Evolutionary conservation across 2,797 vertebrate genomes (phyloP).

Genomic region (Brachymystax lenok): DNA sequence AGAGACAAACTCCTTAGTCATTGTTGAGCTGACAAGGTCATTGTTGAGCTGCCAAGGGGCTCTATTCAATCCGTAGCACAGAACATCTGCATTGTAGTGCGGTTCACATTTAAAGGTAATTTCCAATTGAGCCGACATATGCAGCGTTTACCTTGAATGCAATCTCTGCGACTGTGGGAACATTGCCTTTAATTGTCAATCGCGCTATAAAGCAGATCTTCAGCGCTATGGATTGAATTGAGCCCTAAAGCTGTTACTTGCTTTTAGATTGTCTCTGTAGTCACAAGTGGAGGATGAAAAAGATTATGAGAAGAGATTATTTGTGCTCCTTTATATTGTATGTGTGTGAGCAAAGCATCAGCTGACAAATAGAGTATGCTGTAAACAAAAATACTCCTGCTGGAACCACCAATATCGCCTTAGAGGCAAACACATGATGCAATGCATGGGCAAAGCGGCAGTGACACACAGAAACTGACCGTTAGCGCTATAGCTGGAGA

Average conservation of each 20-base stretch:
- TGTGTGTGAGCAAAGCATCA: neutral
- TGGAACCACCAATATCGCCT: neutral
- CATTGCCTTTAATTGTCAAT: no score
- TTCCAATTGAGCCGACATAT: no score
- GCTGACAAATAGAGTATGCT: neutral
- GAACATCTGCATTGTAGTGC: no score
- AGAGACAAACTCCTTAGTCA: neutral
- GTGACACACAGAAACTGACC: slow-evolving; percentile 14
- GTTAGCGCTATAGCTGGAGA: neutral
- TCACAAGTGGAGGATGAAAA: neutral
- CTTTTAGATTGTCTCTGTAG: neutral
- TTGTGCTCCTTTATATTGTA: slow-evolving; percentile 1
- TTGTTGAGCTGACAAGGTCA: neutral
- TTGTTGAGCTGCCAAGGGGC: neutral
- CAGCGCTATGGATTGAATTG: neutral
- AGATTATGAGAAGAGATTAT: no score
- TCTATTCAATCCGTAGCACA: no score
- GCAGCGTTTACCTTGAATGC: no score
- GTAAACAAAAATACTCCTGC: neutral
- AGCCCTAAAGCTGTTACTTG: neutral
- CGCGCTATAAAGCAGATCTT: no score
- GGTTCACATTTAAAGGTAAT: no score
- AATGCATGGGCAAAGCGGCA: neutral
- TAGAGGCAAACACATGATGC: slow-evolving; percentile 10
- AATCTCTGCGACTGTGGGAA: no score